A percentile compares a stretch with the other conserved stretches of the same genome.
Evolutionary conservation across 2,113 vertebrate species (phyloP).

Genomic region (Tor tambroides): DNA sequence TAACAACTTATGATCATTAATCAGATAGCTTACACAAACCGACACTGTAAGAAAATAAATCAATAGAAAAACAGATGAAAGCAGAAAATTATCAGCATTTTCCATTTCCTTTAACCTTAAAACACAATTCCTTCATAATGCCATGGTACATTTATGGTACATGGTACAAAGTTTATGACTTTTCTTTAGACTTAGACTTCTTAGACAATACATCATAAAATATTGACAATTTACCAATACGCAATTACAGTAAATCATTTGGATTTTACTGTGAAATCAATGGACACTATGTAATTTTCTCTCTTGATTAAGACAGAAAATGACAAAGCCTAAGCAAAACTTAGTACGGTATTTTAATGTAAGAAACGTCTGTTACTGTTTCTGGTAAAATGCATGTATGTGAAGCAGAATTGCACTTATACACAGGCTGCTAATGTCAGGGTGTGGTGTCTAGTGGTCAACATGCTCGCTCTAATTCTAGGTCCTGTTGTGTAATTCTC

Average conservation of each 20-base stretch:
- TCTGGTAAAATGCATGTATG: neutral
- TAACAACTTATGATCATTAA: neutral
- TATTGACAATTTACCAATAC: neutral
- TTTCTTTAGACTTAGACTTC: too few relatives aligned
- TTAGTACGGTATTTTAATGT: neutral
- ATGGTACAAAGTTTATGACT: too few relatives aligned
- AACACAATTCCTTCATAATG: too few relatives aligned
- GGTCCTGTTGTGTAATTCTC: constrained; percentile 20
- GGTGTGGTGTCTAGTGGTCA: constrained; percentile 31
- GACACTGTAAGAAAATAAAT: neutral
- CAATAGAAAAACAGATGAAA: too few relatives aligned
- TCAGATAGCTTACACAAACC: neutral
- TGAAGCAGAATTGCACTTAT: neutral
- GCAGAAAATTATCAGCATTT: too few relatives aligned
- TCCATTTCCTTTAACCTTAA: too few relatives aligned
- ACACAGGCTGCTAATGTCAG: constrained; percentile 15
- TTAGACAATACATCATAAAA: too few relatives aligned
- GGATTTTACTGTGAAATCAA: neutral
- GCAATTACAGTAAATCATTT: neutral
- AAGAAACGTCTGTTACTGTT: neutral
- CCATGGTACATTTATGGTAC: too few relatives aligned
- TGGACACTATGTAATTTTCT: neutral
- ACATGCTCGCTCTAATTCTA: constrained; percentile 32
- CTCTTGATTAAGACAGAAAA: neutral
- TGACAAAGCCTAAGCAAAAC: neutral